Evolutionary conservation across 2,888 invertebrate genomes (phyloP).

Genomic region (Chalcis sispes): DNA sequence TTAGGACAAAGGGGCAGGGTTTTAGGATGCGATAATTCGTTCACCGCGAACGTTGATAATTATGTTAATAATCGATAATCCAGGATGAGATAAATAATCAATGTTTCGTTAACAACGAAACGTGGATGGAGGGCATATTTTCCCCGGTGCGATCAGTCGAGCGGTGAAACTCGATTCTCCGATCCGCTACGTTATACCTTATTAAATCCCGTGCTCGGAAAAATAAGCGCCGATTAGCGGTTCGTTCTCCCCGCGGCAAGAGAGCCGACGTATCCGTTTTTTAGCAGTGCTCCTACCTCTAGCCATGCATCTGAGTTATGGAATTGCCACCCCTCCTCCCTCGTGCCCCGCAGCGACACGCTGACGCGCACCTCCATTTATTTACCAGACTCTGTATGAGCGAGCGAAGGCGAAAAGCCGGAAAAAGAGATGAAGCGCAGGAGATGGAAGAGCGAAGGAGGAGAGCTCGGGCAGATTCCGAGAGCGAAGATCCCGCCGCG

Average conservation of each 20-base stretch:
- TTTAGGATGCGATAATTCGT: too few relatives aligned
- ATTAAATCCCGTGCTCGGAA: slow-evolving; percentile 8
- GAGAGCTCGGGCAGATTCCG: not conserved
- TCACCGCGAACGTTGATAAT: too few relatives aligned
- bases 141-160: not conserved
- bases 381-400: slow-evolving; percentile 31
- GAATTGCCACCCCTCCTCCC: slow-evolving; percentile 13
- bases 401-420: not conserved
- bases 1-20: too few relatives aligned
- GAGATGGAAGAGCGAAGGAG: not conserved
- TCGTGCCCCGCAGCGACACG: slow-evolving; percentile 3
- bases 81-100: too few relatives aligned
- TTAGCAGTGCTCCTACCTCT: slow-evolving; percentile 6
- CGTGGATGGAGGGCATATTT: not conserved
- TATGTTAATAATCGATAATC: too few relatives aligned
- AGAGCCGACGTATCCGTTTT: too few relatives aligned
- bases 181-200: not conserved
- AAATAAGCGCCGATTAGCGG: slow-evolving; percentile 40
- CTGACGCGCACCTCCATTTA: slow-evolving; percentile 27
- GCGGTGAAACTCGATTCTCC: not conserved
- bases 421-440: not conserved
- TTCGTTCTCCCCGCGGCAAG: not conserved
- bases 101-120: not conserved
- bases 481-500: not conserved
- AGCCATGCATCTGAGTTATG: slow-evolving; percentile 37